These are phyloP conservation scores for Rhagium mordax DNA, from an alignment of 2,888 invertebrate species.

Conservation along the genomic window DNA sequence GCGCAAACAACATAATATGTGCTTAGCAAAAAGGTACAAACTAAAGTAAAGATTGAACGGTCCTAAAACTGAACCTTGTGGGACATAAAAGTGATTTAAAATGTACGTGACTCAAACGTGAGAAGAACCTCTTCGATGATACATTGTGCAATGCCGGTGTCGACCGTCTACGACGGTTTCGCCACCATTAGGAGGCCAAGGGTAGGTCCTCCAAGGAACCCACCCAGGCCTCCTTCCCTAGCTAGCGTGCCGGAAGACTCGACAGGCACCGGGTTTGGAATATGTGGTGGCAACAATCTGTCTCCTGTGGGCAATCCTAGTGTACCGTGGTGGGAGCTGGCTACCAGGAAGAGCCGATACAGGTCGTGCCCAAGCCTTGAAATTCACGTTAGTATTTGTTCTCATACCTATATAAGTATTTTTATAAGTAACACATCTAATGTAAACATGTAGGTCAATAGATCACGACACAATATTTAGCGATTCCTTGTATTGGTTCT, in stretches of 20 bases:
- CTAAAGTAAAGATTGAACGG: too few species aligned
- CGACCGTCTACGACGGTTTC: slow-evolving; percentile 87
- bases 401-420: slow-evolving; percentile 8
- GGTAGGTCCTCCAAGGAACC: slow-evolving; percentile 64
- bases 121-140: slow-evolving; percentile 34
- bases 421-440: neutral
- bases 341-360: slow-evolving; percentile 83
- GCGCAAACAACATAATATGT: neutral
- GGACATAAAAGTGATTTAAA: neutral
- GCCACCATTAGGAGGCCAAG: slow-evolving; percentile 84
- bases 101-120: neutral
- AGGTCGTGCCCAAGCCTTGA: slow-evolving; percentile 88
- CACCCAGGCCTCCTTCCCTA: slow-evolving; percentile 67
- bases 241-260: slow-evolving; percentile 71
- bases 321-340: slow-evolving; percentile 92
- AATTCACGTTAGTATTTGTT: slow-evolving; percentile 52
- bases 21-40: too few species aligned
- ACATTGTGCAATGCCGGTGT: slow-evolving; percentile 59
- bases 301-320: slow-evolving; percentile 73
- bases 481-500: neutral
- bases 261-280: slow-evolving; percentile 22
- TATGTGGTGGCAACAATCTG: slow-evolving; percentile 26
- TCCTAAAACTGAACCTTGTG: neutral
- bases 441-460: neutral
- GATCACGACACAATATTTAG: neutral